These are phyloP conservation scores for Galemys pyrenaicus DNA, from an alignment of 2,113 vertebrate species.

Conservation along the genomic window DNA sequence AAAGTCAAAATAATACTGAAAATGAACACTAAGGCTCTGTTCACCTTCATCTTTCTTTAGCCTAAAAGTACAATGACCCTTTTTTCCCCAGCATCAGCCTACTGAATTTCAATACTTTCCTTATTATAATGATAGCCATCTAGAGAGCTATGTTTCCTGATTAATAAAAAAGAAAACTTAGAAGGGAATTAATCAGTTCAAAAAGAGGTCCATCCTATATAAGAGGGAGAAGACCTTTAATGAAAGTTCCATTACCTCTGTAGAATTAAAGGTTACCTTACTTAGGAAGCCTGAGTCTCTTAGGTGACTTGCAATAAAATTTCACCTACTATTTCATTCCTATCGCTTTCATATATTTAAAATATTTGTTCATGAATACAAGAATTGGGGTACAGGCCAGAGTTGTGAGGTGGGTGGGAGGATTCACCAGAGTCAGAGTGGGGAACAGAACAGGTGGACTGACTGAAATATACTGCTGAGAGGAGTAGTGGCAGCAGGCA, in stretches of 20 bases:
- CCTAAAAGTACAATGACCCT: slow-evolving; percentile 24
- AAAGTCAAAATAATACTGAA: neutral
- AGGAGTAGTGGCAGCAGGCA: too few species aligned
- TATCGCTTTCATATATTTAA: too few species aligned
- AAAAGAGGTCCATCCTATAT: neutral
- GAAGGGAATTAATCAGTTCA: slow-evolving; percentile 16
- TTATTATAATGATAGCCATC: slow-evolving; percentile 42
- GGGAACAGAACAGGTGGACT: too few species aligned
- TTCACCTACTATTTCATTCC: neutral
- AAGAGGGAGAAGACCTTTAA: neutral
- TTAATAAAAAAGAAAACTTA: slow-evolving; percentile 1
- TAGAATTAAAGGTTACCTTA: neutral
- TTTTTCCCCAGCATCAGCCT: neutral
- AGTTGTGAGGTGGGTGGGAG: too few species aligned
- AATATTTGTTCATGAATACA: too few species aligned
- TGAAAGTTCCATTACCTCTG: neutral
- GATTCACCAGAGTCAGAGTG: too few species aligned
- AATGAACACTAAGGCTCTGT: neutral
- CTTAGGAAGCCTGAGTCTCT: neutral
- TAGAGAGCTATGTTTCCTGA: slow-evolving; percentile 43
- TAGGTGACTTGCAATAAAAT: neutral
- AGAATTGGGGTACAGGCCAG: too few species aligned
- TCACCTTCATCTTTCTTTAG: slow-evolving; percentile 2
- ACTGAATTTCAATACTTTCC: slow-evolving; percentile 44
- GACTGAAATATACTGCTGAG: too few species aligned